A percentile compares a stretch with the other conserved stretches of the same genome.
These are phyloP conservation scores for Dolomedes plantarius DNA, from an alignment of 2,888 invertebrate species.

Conservation along the genomic window DNA sequence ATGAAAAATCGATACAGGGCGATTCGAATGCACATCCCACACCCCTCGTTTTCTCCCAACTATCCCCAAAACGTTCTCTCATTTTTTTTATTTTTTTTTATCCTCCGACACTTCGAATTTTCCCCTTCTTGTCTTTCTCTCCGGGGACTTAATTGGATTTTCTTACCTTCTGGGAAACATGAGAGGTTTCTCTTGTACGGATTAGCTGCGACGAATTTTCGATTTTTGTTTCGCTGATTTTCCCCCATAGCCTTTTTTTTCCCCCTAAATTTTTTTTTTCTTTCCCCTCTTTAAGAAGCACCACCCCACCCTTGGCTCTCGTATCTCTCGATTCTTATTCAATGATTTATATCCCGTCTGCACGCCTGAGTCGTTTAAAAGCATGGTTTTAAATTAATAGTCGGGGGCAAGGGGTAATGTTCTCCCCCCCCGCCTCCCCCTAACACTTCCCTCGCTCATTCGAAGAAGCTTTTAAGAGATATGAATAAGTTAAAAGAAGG, in stretches of 20 bases:
- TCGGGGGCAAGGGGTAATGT: neutral
- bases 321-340: neutral
- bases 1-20: conserved; percentile 55
- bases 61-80: neutral
- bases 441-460: no score
- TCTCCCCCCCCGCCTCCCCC: neutral
- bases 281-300: neutral
- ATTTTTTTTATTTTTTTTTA: conserved; percentile 22
- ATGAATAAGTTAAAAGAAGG: no score
- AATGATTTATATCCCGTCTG: neutral
- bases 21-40: neutral
- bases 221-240: conserved; percentile 25
- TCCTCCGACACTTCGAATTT: conserved; percentile 4
- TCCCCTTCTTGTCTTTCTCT: conserved; percentile 10
- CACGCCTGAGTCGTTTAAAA: neutral
- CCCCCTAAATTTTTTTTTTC: neutral
- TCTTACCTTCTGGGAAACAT: conserved; percentile 51
- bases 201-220: conserved; percentile 34
- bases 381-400: neutral
- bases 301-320: neutral
- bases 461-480: no score
- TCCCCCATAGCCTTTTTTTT: neutral
- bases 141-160: conserved; percentile 66
- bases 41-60: neutral
- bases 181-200: conserved; percentile 65